Evolutionary conservation across 2,113 vertebrate genomes (phyloP), one percentile per base, ranked within the genome.

Genomic region (Morphnarchus princeps): DNA sequence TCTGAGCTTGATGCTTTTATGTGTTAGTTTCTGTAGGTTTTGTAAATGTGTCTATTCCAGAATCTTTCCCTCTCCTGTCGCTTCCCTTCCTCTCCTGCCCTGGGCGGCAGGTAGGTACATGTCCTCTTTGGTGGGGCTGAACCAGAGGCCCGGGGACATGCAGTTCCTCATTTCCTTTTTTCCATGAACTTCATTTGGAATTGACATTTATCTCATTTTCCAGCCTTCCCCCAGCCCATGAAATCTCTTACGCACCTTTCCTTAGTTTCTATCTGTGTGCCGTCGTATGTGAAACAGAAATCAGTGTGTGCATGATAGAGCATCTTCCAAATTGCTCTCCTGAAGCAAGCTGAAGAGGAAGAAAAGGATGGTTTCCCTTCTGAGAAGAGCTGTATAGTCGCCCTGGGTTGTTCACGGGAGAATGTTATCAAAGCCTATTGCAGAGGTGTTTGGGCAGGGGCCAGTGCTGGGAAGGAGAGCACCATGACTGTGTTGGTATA

Each of bases 361-460:
- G 88, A 52, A 55, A 40, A 38, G 29, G 32, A 42, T 36, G 6
- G 38, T 61, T 78, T 36, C 21, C 25, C 54, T 81, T 78, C 57
- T 67, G 62, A 34, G 17, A 58, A 65, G 72, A 87, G 20, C 66
- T 82, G n/a, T 38, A 4, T 16, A 29, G n/a, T 29, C 20, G 54
- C 38, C 16, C 47, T 50, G 28, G 36, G 14, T 5, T 19, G 42
- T 57, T 57, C 9, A 7, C 16, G 29, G 59, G 66, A 69, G 54
- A 55, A 14, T 0, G 7, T 52, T 65, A 8, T 0, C 7, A 8
- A 66, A 82, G 55, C 15, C 31, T 36, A 0, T 67, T 59, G n/a
- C n/a, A 69, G 76, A 88, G 52, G 67, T 28, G 38, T 13, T 45
- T 25, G 49, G 42, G n/a, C 65, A 34, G 70, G 52, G 38, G 15